Evolutionary conservation across 2,797 vertebrate species (phyloP).

Genomic region (Synanceia verrucosa): DNA sequence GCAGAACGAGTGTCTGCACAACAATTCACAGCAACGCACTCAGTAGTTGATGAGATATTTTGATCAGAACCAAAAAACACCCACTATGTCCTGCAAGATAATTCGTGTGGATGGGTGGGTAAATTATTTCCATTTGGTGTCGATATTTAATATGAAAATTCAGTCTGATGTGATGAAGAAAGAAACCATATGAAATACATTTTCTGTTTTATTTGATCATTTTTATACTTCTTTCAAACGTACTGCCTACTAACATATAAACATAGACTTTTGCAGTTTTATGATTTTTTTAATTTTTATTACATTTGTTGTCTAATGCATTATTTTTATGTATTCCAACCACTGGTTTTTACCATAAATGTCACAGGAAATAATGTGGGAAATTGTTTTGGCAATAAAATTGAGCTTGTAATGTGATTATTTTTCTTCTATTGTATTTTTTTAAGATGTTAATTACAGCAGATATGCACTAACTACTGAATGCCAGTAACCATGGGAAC

Average conservation of each 20-base stretch:
- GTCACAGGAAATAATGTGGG: not conserved
- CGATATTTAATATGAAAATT: not conserved
- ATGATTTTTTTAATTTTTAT: not conserved
- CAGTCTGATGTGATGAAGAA: not conserved
- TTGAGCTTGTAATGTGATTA: not conserved
- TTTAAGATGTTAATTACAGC: not conserved
- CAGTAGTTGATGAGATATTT: not conserved
- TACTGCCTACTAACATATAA: not conserved
- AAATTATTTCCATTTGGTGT: not conserved
- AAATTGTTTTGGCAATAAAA: not conserved
- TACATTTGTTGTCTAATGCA: not conserved
- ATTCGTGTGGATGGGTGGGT: not conserved
- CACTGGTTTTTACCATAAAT: not conserved
- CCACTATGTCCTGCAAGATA: no score
- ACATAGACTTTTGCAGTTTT: not conserved
- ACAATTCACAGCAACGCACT: constrained; percentile 47
- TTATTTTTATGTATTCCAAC: not conserved
- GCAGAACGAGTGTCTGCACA: no score
- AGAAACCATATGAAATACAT: not conserved
- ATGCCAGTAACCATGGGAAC: no score
- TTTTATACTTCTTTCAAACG: not conserved
- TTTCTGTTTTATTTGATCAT: not conserved
- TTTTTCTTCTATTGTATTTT: not conserved
- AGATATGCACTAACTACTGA: no score
- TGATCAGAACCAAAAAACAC: not conserved